Base-by-base conservation (phyloP, 2,888 invertebrate species). In the Drosophila atroscutellata region DNA sequence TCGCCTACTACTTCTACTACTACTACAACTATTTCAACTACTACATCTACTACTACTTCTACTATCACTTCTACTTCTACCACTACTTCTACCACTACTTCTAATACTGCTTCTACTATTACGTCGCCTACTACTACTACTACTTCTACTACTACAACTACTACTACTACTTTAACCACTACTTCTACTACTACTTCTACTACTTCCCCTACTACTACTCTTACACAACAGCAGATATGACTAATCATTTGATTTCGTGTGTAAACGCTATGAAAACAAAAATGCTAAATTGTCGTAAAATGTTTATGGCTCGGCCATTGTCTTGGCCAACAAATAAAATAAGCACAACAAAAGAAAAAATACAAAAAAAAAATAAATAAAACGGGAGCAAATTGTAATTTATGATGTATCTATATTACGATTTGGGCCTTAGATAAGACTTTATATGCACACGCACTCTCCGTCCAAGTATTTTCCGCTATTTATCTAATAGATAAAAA, bases 171-270 rank as follows among this genome's bases (percentile, higher is more conserved):
- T 9, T 9, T 0, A 0, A 9, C 2, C 9, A 30, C 30, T 30
- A 30, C 9, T 9, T 30, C 32, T 0, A 9, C 32, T 24, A 13
- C 26, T 39, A 15, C 11, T 5, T 32, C 1, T 1, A 32, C 32
- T 32, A 9, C 9, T 9, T 3, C 32, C 0, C 9, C 9, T 20
- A 9, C 26, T 39, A 24, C 15, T 7, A 30, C 20, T 36, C 47
- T 42, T 54, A n/a, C 49, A 30, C 42, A 37, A n/a, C 24, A 34
- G 37, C 51, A 61, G 54, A 73, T 58, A 82, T 83, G 82, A 83
- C 80, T 82, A 83, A 83, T 83, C 78, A 76, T 64, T 76, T 72
- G 65, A 60, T 80, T 54, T 73, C 81, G 78, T 85, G 80, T 78
- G 55, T 80, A 68, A 74, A 18, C 55, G 75, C 72, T 68, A 80